Evolutionary conservation across 2,113 vertebrate genomes (phyloP), one percentile per base, ranked within the genome.

Genomic region (Onychostoma macrolepis): DNA sequence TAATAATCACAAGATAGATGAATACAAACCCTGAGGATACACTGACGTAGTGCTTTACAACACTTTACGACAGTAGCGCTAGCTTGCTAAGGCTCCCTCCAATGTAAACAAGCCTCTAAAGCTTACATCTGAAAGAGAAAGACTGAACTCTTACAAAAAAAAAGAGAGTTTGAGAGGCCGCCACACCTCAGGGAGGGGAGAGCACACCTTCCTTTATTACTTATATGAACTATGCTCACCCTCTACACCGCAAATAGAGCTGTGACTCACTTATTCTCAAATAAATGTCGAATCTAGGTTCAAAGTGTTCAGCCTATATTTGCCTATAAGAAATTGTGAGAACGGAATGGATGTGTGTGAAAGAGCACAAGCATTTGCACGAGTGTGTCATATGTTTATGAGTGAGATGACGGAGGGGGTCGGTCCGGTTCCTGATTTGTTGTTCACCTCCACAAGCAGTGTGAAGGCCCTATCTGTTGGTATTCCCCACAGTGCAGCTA

Each of bases 221-320:
- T 84, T 84, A 72, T 86, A 90, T 91, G 88, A 89, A 75, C 90
- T 87, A 91, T 86, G 90, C 91, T 91, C 90, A 79, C 91, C 87
- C 87, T 72, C 77, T 63, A 5, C 90, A 88, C 91, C 91, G 92
- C 92, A 91, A 95, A 95, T 94, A 94, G 90, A 87, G n/a, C 86
- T 65, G 43, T 95, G 93, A 94, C 88, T 94, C 92, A 94, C 92
- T 92, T 91, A 92, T 92, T 92, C 91, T 90, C 91, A 95, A 92
- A 92, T 91, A 92, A 91, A 92, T 71, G 36, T 86, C 87, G n/a
- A n/a, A 89, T 91, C 91, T 87, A 88, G 91, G 88, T 87, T 87
- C 76, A 88, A 69, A 76, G 36, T 53, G 58, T 87, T 90, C 56
- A 90, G 76, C 56, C 83, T 69, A 74, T 76, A 85, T 85, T 61